These are phyloP conservation scores for Yponomeuta evonymella DNA, from an alignment of 2,888 invertebrate species.

Conservation along the genomic window DNA sequence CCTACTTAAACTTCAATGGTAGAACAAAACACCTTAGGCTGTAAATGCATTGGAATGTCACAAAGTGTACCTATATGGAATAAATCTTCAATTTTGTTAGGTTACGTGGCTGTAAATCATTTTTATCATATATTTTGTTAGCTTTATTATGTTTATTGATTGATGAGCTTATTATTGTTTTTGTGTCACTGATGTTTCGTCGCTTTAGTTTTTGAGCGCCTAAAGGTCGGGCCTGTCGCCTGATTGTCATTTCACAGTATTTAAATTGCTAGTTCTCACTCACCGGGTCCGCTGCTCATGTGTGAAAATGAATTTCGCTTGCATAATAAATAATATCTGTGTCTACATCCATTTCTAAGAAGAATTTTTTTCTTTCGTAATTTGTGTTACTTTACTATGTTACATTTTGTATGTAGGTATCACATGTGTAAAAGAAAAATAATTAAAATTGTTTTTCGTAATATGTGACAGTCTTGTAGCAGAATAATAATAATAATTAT, in stretches of 20 bases:
- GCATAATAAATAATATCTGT: constrained; percentile 36
- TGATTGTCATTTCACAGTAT: constrained; percentile 40
- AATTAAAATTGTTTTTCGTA: constrained; percentile 45
- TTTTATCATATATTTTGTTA: constrained; percentile 73
- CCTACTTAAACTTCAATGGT: no score
- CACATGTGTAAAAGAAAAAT: constrained; percentile 30
- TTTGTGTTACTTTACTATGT: constrained; percentile 38
- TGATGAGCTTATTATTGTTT: constrained; percentile 49
- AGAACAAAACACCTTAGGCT: no score
- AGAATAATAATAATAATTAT: constrained; percentile 48
- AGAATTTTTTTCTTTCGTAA: constrained; percentile 37
- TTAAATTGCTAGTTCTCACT: constrained; percentile 58
- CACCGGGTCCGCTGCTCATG: constrained; percentile 36
- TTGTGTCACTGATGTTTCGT: constrained; percentile 26
- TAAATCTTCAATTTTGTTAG: constrained; percentile 46
- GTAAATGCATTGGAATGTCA: no score
- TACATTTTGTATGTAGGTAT: not conserved
- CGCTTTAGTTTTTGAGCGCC: constrained; percentile 42
- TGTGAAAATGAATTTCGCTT: constrained; percentile 50
- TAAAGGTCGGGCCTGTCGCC: constrained; percentile 30
- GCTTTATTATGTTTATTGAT: constrained; percentile 63
- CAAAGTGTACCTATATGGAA: constrained; percentile 4
- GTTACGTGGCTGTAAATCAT: constrained; percentile 74
- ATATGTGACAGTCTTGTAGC: constrained; percentile 37
- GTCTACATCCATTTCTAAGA: constrained; percentile 20